Base-by-base conservation (phyloP, 64 coral and sea anemone genomes). In the Dendrophyllia cribrosa region DNA sequence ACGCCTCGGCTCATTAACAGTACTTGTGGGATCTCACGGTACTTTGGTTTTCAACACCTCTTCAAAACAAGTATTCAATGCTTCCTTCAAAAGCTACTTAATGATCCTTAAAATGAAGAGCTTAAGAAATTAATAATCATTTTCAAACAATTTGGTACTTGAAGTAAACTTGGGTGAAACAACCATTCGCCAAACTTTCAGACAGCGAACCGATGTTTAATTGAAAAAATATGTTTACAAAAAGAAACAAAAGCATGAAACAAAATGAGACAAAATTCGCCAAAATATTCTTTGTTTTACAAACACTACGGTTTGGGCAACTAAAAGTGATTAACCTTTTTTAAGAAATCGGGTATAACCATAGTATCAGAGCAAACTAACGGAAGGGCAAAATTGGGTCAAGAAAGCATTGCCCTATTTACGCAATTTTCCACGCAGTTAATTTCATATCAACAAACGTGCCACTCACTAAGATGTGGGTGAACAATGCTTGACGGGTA, bases 401-500 rank as follows among this genome's bases (percentile, higher is more conserved):
- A 1, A 5, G 22, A 46, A 15, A 6, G 14, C 58, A 20, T 23
- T 19, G 24, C 14, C 77, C 26, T 47, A 47, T 16, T 73, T 46
- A 9, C 70, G 10, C 43, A 46, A 73, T 64, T 82, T 82, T n/a
- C 19, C 79, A 62, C 15, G 24, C 43, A 20, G 8, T 43, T 20
- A 16, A 62, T 64, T 65, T 64, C 43, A 64, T 13, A 13, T 64
- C n/a, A 65, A 82, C 59, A 17, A 46, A 48, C 43, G 45, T 62
- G 43, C n/a, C 79, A 84, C 19, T 46, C 43, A 67, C 0, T 48
- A 21, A 22, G 3, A 47, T 19, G 80, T 84, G 80, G 80, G 60
- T 19, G 44, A 84, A 84, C 44, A 67, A 84, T 84, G 43, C 44
- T 13, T 67, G 44, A 20, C 80, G 4, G 80, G 80, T 84, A 51